Percentiles rank a stretch among this genome's conserved stretches.
Conservation (phyloP, 2,888 invertebrate species). For the Deilephila elpenor region DNA sequence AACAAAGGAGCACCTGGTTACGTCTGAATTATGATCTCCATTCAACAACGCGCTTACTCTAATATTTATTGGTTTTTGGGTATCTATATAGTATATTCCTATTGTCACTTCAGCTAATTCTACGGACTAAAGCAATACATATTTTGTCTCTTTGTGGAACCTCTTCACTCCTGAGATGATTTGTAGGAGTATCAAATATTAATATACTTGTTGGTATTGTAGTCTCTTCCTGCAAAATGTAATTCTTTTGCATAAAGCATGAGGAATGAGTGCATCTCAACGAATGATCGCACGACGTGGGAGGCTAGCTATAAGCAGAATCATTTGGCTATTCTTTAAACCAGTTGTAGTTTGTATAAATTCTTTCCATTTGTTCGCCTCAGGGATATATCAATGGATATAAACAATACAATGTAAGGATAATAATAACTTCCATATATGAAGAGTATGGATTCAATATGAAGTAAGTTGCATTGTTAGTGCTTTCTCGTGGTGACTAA, state of each 20-base stretch:
- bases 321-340: conserved; percentile 27
- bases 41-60: too few relatives aligned
- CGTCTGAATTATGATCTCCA: too few relatives aligned
- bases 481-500: neutral
- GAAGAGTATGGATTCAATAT: conserved; percentile 12
- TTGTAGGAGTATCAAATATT: too few relatives aligned
- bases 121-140: too few relatives aligned
- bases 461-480: neutral
- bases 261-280: conserved; percentile 60
- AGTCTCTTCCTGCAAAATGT: conserved; percentile 49
- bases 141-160: too few relatives aligned
- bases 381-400: conserved; percentile 7
- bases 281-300: conserved; percentile 68
- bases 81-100: too few relatives aligned
- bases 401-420: conserved; percentile 16
- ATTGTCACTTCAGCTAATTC: too few relatives aligned
- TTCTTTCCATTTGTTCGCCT: conserved; percentile 3
- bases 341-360: conserved; percentile 4
- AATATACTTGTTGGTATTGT: neutral
- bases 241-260: conserved; percentile 46
- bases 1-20: too few relatives aligned
- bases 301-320: conserved; percentile 53
- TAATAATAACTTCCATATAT: conserved; percentile 22
- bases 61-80: too few relatives aligned
- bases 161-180: too few relatives aligned